phyloP scores from a whole-genome alignment of 2,113 vertebrate genomes.

The Rana temporaria region DNA sequence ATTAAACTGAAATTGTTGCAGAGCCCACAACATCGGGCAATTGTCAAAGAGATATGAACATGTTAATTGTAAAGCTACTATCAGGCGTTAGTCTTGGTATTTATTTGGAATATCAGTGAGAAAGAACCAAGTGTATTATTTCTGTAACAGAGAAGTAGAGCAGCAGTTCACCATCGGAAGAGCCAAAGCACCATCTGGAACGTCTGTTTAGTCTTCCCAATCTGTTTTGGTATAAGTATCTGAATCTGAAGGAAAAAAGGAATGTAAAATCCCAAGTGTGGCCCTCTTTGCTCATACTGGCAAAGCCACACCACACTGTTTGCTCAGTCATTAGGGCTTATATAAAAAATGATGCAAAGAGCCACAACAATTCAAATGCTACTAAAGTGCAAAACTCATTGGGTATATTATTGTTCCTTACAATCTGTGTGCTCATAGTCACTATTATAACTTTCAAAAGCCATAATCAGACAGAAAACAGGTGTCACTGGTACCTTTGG shows the following conservation, averaged over 20 bases:
- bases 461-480: too few relatives aligned
- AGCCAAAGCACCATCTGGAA: neutral
- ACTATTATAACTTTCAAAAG: too few relatives aligned
- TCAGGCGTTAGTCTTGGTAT: neutral
- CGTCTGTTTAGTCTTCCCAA: conserved; percentile 26
- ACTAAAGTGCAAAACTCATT: too few relatives aligned
- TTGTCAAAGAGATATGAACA: neutral
- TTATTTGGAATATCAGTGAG: neutral
- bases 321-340: too few relatives aligned
- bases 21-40: neutral
- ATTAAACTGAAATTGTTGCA: neutral
- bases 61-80: neutral
- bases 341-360: too few relatives aligned
- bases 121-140: neutral
- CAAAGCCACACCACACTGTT: neutral
- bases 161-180: neutral
- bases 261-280: neutral
- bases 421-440: neutral
- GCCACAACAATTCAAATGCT: too few relatives aligned
- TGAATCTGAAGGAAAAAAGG: conserved; percentile 2
- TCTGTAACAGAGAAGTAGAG: conserved; percentile 16
- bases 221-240: conserved; percentile 19
- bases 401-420: too few relatives aligned
- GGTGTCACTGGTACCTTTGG: too few relatives aligned
- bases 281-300: too few relatives aligned